Evolutionary conservation across 2,797 vertebrate species (phyloP).

Genomic region (Melanotaenia pygmaea): DNA sequence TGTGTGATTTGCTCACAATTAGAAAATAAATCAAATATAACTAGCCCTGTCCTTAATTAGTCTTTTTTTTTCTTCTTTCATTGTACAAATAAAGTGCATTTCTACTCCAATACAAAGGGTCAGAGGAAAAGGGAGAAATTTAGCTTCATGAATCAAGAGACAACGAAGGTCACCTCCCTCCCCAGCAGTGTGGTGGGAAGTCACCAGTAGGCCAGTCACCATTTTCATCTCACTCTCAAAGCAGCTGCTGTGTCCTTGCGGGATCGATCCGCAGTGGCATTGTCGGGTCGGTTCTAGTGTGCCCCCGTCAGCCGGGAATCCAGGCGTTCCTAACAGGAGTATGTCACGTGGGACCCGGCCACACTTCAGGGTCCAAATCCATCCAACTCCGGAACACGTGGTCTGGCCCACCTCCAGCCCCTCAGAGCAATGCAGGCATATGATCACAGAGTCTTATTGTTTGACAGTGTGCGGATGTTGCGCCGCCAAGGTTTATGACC

Average conservation of each 20-base stretch:
- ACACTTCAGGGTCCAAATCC: slow-evolving; percentile 51
- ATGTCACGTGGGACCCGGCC: slow-evolving; percentile 23
- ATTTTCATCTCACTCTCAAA: slow-evolving; percentile 60
- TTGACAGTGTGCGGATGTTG: slow-evolving; percentile 28
- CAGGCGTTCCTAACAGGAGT: slow-evolving; percentile 64
- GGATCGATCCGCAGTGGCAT: slow-evolving; percentile 70
- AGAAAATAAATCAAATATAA: background rate
- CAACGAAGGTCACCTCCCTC: slow-evolving; percentile 69
- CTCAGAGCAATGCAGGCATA: slow-evolving; percentile 21
- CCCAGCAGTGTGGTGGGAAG: slow-evolving; percentile 61
- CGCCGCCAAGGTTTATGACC: slow-evolving; percentile 44
- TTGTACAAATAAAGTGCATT: slow-evolving; percentile 1
- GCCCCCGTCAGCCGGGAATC: slow-evolving; percentile 69
- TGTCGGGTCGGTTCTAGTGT: slow-evolving; percentile 66
- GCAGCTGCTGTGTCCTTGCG: slow-evolving; percentile 72
- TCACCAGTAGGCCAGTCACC: slow-evolving; percentile 69
- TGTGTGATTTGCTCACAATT: background rate
- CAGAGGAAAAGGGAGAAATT: slow-evolving; percentile 18
- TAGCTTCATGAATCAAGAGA: slow-evolving; percentile 45
- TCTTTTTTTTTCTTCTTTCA: background rate
- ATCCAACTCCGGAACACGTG: slow-evolving; percentile 37
- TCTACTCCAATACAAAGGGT: background rate
- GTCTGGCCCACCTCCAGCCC: slow-evolving; percentile 52
- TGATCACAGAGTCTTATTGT: slow-evolving; percentile 35
- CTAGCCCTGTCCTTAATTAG: background rate